Base-by-base conservation (phyloP, 2,888 invertebrate genomes). In the Epirrhoe alternata region DNA sequence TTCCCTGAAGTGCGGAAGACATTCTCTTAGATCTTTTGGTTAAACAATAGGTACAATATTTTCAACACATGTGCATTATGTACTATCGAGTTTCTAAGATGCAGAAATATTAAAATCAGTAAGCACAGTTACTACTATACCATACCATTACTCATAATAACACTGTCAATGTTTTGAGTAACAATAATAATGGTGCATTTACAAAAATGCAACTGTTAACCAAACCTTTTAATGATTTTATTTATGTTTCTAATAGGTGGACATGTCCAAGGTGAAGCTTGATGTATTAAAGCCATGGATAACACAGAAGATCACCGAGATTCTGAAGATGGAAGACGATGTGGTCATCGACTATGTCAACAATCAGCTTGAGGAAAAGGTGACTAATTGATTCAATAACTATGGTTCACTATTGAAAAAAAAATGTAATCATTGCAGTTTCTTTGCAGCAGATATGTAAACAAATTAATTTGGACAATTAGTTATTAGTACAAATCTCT, bases 281-380 rank as follows among this genome's bases (percentile, higher is more conserved):
- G 99, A 99, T 84, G 98, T 98, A 52, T 95, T 99, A 81, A 99
- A 99, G 85, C 99, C 99, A 73, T 99, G 99, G 99, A 99, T 99
- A 84, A 97, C 98, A 33, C 97, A 97, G 86, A 97, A 98, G 90
- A 97, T 99, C 67, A 99, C 98, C 2, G 98, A 99, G 84, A 96
- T 99, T 68, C 95, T 99, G 61, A 98, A 98, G 79, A 97, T 99
- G 90, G 99, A 99, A 92, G 99, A 99, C 88, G 99, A 99, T 90
- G 99, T 99, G 49, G 97, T 99, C 75, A 97, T 99, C 73, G 99
- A 99, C 90, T 99, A 98, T 95, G 98, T 99, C 76, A 98, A 99
- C 94, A 99, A 99, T 92, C 99, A 99, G 90, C 94, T 99, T 64
- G 99, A 99, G 88, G 97, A 98, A 86, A 97, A 97, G 96, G 97